These are phyloP conservation scores for Amaurobius ferox DNA, from an alignment of 2,888 invertebrate genomes.

Conservation along the genomic window DNA sequence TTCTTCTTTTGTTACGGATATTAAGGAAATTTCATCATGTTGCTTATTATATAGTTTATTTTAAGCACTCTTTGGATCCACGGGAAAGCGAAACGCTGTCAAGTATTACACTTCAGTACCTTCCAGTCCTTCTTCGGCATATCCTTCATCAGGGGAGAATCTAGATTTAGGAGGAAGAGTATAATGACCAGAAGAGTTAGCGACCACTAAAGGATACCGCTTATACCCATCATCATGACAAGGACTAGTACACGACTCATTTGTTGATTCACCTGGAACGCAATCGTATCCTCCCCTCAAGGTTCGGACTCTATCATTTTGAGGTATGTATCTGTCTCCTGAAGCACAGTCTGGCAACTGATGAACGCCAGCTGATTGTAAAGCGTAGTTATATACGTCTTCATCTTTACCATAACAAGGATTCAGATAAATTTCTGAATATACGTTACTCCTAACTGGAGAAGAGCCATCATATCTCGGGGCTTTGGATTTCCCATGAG, in stretches of 20 bases:
- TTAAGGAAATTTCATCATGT: slow-evolving; percentile 44
- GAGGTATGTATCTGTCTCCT: slow-evolving; percentile 61
- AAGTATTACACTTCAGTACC: slow-evolving; percentile 74
- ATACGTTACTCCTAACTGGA: slow-evolving; percentile 46
- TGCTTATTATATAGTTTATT: not conserved
- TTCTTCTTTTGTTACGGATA: slow-evolving; percentile 21
- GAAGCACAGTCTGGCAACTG: slow-evolving; percentile 45
- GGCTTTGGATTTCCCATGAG: slow-evolving; percentile 39
- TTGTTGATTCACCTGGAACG: slow-evolving; percentile 22
- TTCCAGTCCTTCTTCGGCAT: slow-evolving; percentile 77
- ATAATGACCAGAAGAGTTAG: slow-evolving; percentile 77
- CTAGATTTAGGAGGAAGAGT: slow-evolving; percentile 80
- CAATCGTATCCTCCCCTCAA: slow-evolving; percentile 50
- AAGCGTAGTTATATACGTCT: slow-evolving; percentile 52
- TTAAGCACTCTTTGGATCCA: not conserved
- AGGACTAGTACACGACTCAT: slow-evolving; percentile 55
- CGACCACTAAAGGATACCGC: slow-evolving; percentile 62
- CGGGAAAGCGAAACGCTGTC: not conserved
- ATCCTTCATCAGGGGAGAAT: slow-evolving; percentile 92
- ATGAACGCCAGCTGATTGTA: slow-evolving; percentile 51
- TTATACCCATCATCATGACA: slow-evolving; percentile 76
- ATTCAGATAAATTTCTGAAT: slow-evolving; percentile 62
- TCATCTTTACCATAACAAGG: slow-evolving; percentile 66
- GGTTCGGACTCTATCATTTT: slow-evolving; percentile 63
- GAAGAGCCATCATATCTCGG: slow-evolving; percentile 35